Conservation (phyloP, 2,888 invertebrate genomes). For the Sabatieria punctata region DNA sequence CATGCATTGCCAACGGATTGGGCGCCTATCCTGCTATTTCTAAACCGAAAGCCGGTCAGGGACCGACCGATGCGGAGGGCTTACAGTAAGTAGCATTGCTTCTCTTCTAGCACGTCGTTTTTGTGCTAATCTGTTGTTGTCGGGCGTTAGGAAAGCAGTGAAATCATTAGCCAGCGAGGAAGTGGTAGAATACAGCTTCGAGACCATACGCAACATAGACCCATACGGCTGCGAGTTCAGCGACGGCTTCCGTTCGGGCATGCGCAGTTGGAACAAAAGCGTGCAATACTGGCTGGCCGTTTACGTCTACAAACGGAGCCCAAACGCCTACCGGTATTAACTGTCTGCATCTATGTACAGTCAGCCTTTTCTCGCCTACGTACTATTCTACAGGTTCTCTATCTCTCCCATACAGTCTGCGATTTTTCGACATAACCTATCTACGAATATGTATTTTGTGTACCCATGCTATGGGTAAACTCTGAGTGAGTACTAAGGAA, state of each 20-base stretch:
- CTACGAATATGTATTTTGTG: too few species aligned
- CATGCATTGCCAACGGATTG: constrained; percentile 73
- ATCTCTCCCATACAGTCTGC: too few species aligned
- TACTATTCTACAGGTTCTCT: too few species aligned
- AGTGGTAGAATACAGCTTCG: constrained; percentile 43
- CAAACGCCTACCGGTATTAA: too few species aligned
- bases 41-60: constrained; percentile 58
- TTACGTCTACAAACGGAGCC: constrained; percentile 68
- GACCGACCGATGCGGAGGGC: constrained; percentile 47
- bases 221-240: constrained; percentile 63
- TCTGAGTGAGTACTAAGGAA: too few species aligned
- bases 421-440: too few species aligned
- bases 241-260: constrained; percentile 62
- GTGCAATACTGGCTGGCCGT: constrained; percentile 90
- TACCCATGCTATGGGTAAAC: too few species aligned
- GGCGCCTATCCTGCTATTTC: constrained; percentile 69
- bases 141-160: background rate
- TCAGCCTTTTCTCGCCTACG: too few species aligned
- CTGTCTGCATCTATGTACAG: too few species aligned
- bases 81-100: constrained; percentile 20
- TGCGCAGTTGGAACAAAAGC: constrained; percentile 87
- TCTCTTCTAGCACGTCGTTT: too few species aligned
- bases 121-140: too few species aligned
- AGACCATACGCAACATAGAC: constrained; percentile 64
- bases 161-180: background rate